These are phyloP conservation scores for Sitobion miscanthi DNA, from an alignment of 1,140 invertebrate species.

Conservation along the genomic window DNA sequence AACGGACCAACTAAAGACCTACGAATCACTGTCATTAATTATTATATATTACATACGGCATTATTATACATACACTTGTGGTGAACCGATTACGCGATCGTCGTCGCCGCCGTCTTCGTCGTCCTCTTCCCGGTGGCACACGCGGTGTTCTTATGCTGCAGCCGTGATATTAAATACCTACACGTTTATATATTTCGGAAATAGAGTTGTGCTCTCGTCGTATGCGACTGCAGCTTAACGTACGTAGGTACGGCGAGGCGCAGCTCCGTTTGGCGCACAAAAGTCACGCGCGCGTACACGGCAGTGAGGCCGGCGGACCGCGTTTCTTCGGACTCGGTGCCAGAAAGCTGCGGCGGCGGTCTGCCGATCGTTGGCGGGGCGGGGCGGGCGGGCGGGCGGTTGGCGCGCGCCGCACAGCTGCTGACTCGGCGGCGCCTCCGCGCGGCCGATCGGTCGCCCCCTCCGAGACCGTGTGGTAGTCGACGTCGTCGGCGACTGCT, in stretches of 20 bases:
- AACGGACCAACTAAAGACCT: background rate
- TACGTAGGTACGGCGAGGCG: background rate
- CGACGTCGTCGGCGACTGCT: background rate
- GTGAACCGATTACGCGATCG: background rate
- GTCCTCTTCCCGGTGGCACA: background rate
- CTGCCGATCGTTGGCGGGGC: background rate
- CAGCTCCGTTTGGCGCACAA: slow-evolving; percentile 32
- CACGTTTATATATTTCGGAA: background rate
- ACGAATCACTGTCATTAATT: background rate
- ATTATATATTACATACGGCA: background rate
- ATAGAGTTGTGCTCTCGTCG: background rate
- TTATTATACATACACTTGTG: background rate
- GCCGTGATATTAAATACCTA: background rate
- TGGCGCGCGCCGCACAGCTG: slow-evolving; percentile 42
- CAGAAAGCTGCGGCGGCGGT: slow-evolving; percentile 41
- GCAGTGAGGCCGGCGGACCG: background rate
- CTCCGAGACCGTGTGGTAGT: background rate
- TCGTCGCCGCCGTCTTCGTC: background rate
- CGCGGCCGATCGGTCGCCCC: background rate
- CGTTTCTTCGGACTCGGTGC: slow-evolving; percentile 48
- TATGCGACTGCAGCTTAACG: background rate
- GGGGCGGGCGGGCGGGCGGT: background rate
- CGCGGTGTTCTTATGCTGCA: background rate
- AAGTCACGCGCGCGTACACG: background rate
- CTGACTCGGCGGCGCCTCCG: slow-evolving; percentile 35